A percentile compares a stretch with the other conserved stretches of the same genome.
Evolutionary conservation across 2,888 invertebrate genomes (phyloP).

Genomic region (Cantharis lateralis): DNA sequence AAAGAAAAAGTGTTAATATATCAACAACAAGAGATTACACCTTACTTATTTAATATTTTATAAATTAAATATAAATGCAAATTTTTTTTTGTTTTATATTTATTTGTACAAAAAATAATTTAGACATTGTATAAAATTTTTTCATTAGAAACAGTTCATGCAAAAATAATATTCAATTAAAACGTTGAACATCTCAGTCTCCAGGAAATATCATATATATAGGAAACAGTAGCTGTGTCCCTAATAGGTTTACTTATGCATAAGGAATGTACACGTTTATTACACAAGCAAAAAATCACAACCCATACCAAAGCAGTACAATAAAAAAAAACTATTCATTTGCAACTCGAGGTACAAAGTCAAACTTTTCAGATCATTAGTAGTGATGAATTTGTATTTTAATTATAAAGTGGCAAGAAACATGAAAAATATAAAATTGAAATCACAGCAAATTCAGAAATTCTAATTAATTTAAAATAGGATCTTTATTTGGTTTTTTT

Average conservation of each 20-base stretch:
- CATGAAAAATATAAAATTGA: neutral
- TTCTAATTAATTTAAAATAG: neutral
- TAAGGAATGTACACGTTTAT: constrained; percentile 22
- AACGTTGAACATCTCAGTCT: constrained; percentile 28
- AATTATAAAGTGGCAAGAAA: neutral
- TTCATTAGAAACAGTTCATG: neutral
- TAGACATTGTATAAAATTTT: neutral
- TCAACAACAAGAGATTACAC: constrained; percentile 2
- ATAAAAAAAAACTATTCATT: neutral
- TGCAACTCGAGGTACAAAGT: neutral
- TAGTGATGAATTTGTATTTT: neutral
- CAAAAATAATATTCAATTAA: constrained; percentile 18
- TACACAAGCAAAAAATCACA: neutral
- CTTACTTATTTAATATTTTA: neutral
- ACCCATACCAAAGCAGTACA: neutral
- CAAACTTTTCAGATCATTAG: neutral
- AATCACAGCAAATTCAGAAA: neutral
- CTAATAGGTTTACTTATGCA: neutral
- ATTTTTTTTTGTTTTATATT: neutral
- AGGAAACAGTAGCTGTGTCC: constrained; percentile 23
- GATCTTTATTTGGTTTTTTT: neutral
- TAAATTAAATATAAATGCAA: neutral
- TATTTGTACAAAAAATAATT: constrained; percentile 4
- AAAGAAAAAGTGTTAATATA: neutral
- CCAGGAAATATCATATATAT: constrained; percentile 26